Percentiles rank a stretch among this genome's conserved stretches.
phyloP scores from a whole-genome alignment of 2,888 invertebrate species.

The Serripes groenlandicus region DNA sequence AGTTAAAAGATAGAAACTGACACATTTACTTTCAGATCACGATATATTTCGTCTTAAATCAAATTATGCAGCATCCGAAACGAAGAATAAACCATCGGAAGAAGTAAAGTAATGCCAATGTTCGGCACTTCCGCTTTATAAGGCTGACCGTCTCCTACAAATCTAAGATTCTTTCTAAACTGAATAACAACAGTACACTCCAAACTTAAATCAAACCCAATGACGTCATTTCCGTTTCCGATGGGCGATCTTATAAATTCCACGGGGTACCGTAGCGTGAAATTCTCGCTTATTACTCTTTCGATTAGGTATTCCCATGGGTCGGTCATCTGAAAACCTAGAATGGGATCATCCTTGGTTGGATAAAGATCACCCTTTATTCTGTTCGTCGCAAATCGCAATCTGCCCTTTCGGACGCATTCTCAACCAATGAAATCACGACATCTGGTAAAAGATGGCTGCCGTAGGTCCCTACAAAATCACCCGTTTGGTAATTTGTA shows the following conservation, averaged over 20 bases:
- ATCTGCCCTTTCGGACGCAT: neutral
- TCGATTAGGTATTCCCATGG: constrained; percentile 63
- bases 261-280: constrained; percentile 14
- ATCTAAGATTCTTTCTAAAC: constrained; percentile 27
- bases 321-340: constrained; percentile 43
- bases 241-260: constrained; percentile 33
- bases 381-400: constrained; percentile 50
- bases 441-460: constrained; percentile 55
- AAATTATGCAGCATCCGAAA: too few species aligned
- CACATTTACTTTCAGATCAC: too few species aligned
- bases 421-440: neutral
- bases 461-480: constrained; percentile 53
- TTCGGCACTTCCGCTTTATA: too few species aligned
- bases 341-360: constrained; percentile 13
- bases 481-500: constrained; percentile 16
- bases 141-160: neutral
- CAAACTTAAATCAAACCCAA: constrained; percentile 27
- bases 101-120: too few species aligned
- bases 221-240: neutral
- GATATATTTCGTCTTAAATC: too few species aligned
- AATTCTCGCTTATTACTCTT: constrained; percentile 19
- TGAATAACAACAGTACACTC: neutral
- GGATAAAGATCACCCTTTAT: constrained; percentile 53
- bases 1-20: too few species aligned
- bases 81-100: too few species aligned